Evolutionary conservation across 2,113 vertebrate genomes (phyloP).

Genomic region (Mohoua ochrocephala): DNA sequence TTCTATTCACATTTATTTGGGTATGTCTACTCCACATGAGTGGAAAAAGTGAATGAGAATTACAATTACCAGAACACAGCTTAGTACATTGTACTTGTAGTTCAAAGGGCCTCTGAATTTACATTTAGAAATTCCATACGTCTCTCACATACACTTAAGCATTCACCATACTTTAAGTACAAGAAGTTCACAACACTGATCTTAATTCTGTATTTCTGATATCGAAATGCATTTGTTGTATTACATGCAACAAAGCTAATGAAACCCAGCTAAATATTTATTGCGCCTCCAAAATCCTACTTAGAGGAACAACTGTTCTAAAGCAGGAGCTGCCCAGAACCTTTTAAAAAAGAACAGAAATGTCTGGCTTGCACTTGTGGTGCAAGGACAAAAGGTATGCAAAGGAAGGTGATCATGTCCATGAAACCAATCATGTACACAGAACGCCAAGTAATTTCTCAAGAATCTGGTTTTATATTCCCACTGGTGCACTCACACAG

Average conservation of each 20-base stretch:
- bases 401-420: not conserved
- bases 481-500: not conserved
- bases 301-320: not conserved
- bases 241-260: not conserved
- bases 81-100: not conserved
- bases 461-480: not conserved
- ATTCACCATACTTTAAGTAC: not conserved
- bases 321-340: not conserved
- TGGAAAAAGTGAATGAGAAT: not conserved
- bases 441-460: not conserved
- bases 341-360: not conserved
- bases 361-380: not conserved
- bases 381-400: not conserved
- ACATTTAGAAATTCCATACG: accelerated
- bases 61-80: not conserved
- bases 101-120: not conserved
- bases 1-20: not conserved
- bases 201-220: not conserved
- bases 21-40: not conserved
- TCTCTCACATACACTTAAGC: not conserved
- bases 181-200: not conserved
- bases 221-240: not conserved
- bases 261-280: not conserved
- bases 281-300: not conserved
- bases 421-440: not conserved